These are phyloP conservation scores for Orchestes rusci DNA, from an alignment of 2,888 invertebrate genomes.

Conservation along the genomic window DNA sequence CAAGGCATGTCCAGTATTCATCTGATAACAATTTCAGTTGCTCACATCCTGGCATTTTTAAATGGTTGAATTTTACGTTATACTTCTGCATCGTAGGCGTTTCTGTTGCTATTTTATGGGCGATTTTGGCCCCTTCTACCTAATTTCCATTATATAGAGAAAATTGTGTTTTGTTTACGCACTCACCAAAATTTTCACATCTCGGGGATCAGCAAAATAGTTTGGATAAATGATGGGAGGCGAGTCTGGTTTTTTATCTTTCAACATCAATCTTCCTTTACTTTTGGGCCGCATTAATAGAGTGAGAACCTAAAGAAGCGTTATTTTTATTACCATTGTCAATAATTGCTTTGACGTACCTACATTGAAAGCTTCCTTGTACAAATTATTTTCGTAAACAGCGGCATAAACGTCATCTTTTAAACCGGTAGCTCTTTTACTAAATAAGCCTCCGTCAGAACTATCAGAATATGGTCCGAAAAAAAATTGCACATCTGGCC, in stretches of 20 bases:
- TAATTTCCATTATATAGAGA: too few species aligned
- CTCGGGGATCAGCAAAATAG: conserved; percentile 68
- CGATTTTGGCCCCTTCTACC: conserved; percentile 70
- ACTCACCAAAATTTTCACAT: conserved; percentile 65
- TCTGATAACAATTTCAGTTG: conserved; percentile 58
- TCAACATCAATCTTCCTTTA: conserved; percentile 60
- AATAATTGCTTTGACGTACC: neutral
- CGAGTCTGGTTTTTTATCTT: conserved; percentile 59
- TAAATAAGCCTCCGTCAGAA: conserved; percentile 70
- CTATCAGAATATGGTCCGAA: conserved; percentile 65
- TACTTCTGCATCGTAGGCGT: conserved; percentile 55
- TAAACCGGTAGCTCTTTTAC: conserved; percentile 60
- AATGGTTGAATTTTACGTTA: conserved; percentile 57
- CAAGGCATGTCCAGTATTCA: conserved; percentile 71
- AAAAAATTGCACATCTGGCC: conserved; percentile 75
- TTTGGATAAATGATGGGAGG: conserved; percentile 84
- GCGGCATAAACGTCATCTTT: conserved; percentile 60
- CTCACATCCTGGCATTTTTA: conserved; percentile 60
- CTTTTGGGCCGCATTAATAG: conserved; percentile 66
- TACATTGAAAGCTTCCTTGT: conserved; percentile 36
- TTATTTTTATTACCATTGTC: conserved; percentile 6
- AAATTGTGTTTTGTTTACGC: conserved; percentile 3
- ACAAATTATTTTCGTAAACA: conserved; percentile 64
- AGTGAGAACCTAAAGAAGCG: conserved; percentile 19
- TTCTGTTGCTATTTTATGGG: conserved; percentile 50